phyloP scores from a whole-genome alignment of 1,140 invertebrate genomes.

The Drosophila jambulina region DNA sequence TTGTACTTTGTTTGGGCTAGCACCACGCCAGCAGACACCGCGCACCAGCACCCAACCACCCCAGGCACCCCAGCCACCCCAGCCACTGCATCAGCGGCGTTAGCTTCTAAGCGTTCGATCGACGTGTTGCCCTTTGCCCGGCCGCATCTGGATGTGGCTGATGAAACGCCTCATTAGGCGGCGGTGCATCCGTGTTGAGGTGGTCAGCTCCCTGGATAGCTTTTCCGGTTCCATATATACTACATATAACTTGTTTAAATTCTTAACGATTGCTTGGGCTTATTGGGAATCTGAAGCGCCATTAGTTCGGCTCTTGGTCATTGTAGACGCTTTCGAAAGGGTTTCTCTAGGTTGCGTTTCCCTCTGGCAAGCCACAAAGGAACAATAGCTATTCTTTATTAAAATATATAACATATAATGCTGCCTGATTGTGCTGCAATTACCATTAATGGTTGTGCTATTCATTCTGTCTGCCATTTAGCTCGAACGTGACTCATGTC shows the following conservation, averaged over 20 bases:
- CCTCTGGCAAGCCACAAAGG: background rate
- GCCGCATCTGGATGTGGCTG: background rate
- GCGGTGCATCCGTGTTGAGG: background rate
- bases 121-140: conserved; percentile 12
- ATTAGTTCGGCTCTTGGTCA: background rate
- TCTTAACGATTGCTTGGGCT: background rate
- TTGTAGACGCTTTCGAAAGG: no score
- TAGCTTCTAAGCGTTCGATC: background rate
- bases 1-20: conserved; percentile 61
- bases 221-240: background rate
- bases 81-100: background rate
- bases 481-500: background rate
- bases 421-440: background rate
- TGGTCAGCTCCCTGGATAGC: background rate
- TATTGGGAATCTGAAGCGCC: background rate
- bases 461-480: background rate
- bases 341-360: background rate
- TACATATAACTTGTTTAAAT: background rate
- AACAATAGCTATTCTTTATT: background rate
- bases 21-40: background rate
- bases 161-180: background rate
- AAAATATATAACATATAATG: background rate
- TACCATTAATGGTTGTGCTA: background rate
- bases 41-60: background rate
- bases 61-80: background rate